Evolutionary conservation across 2,113 vertebrate genomes (phyloP), one percentile per base, ranked within the genome.

Genomic region (Tachysurus fulvidraco): DNA sequence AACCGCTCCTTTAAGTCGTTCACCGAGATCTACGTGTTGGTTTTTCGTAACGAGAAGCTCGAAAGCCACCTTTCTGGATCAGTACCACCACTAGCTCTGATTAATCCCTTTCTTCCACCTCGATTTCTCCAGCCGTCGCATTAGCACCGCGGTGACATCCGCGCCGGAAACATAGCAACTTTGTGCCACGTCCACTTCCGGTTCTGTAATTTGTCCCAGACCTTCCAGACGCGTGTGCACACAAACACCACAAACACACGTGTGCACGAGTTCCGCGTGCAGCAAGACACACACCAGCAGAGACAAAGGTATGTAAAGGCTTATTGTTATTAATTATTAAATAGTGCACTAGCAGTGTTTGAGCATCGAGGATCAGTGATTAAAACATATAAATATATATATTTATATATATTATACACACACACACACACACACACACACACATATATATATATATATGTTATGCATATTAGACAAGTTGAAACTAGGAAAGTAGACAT

Each of bases 131-230:
- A 85, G 83, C 81, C 82, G 86, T 80, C 62, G 84, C 84, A 55
- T 86, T 86, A 67, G 92, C 90, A 91, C 69, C 52, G 83, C 54
- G 90, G 92, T 90, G 94, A 95, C 91, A 91, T 93, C 91, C 91
- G 85, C 84, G 92, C 92, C 95, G 94, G 95, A 96, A 95, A 92
- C 92, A 91, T 89, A 91, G 94, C 90, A 91, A 86, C 88, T 88
- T 89, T 94, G 77, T 95, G 95, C 94, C 95, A 95, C 95, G 95
- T 96, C 94, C 93, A 94, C 94, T 91, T 95, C 95, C 94, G 94
- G 92, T 77, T 92, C 46, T 44, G 44, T 1, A 11, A n/a, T 76
- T 76, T 76, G 86, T 87, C 69, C 52, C 28, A 7, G 57, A 6
- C n/a, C 7, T 50, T 28, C 25, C 2, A 44, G 19, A 23, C 13